Conservation (phyloP, 2,797 vertebrate species). For the Gymnoscopelus microlampas region DNA sequence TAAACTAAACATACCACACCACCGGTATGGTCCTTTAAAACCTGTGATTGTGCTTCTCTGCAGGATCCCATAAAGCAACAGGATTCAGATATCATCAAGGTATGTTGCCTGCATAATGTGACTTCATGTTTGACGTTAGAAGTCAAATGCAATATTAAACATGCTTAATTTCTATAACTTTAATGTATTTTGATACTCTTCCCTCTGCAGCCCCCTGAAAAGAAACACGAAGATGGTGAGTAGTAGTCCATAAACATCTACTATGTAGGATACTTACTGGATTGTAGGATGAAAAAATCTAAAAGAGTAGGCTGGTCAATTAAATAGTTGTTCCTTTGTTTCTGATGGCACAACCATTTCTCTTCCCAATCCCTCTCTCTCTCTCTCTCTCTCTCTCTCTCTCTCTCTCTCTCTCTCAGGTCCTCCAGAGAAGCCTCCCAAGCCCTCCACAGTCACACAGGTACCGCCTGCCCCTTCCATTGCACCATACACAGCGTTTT, state of each 20-base stretch:
- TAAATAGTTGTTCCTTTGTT: too few relatives aligned
- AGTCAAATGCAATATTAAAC: not conserved
- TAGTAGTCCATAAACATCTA: constrained; percentile 18
- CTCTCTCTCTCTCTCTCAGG: constrained; percentile 49
- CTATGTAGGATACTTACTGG: too few relatives aligned
- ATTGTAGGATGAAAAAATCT: too few relatives aligned
- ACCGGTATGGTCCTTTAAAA: too few relatives aligned
- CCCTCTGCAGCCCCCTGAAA: constrained; percentile 71
- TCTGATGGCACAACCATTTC: too few relatives aligned
- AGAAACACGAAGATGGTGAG: constrained; percentile 83
- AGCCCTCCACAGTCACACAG: constrained; percentile 71
- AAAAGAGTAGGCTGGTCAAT: too few relatives aligned
- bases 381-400: too few relatives aligned
- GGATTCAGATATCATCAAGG: constrained; percentile 51
- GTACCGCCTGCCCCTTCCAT: constrained; percentile 59
- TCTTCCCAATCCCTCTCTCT: too few relatives aligned
- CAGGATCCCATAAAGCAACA: constrained; percentile 61
- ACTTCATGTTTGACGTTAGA: too few relatives aligned
- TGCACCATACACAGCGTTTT: too few relatives aligned
- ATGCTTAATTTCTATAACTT: not conserved
- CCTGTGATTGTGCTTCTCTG: constrained; percentile 22
- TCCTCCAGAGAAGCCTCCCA: constrained; percentile 86
- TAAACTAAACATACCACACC: too few relatives aligned
- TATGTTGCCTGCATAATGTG: constrained; percentile 16
- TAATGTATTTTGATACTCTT: too few relatives aligned